Percentiles rank a stretch among this genome's conserved stretches.
phyloP scores from a whole-genome alignment of 2,888 invertebrate species.

The Blera fallax region DNA sequence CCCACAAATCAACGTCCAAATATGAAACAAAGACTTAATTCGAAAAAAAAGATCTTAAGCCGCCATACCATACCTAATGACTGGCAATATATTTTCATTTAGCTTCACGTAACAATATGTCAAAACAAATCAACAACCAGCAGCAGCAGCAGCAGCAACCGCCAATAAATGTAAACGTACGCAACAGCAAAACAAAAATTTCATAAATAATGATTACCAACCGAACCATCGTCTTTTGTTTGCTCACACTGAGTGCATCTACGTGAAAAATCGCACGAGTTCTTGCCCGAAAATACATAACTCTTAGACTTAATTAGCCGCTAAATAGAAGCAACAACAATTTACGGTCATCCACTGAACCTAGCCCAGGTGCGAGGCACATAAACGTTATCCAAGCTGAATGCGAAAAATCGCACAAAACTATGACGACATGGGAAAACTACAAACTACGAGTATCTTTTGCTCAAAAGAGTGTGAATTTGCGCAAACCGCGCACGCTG shows the following conservation, averaged over 20 bases:
- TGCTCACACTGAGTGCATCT: conserved; percentile 19
- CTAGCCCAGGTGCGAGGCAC: background rate
- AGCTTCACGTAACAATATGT: conserved; percentile 42
- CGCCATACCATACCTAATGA: background rate
- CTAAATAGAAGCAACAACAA: conserved; percentile 7
- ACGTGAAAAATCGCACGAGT: conserved; percentile 60
- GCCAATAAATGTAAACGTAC: conserved; percentile 26
- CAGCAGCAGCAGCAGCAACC: conserved; percentile 1
- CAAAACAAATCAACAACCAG: conserved; percentile 44
- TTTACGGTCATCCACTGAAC: background rate
- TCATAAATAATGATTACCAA: conserved; percentile 37
- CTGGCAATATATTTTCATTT: background rate
- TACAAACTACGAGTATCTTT: background rate
- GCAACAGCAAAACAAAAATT: conserved; percentile 21
- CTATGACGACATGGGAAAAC: conserved; percentile 47
- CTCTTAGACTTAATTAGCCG: conserved; percentile 15
- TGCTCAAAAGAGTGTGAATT: conserved; percentile 33
- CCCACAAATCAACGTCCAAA: background rate
- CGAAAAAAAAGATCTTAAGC: background rate
- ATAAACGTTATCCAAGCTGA: background rate
- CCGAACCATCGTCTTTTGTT: background rate
- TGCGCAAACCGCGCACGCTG: conserved; percentile 37
- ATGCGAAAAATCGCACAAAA: conserved; percentile 58
- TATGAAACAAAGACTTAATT: background rate
- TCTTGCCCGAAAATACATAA: conserved; percentile 2